Conservation (phyloP, 1,140 invertebrate species). For the Antheraea mylitta region DNA sequence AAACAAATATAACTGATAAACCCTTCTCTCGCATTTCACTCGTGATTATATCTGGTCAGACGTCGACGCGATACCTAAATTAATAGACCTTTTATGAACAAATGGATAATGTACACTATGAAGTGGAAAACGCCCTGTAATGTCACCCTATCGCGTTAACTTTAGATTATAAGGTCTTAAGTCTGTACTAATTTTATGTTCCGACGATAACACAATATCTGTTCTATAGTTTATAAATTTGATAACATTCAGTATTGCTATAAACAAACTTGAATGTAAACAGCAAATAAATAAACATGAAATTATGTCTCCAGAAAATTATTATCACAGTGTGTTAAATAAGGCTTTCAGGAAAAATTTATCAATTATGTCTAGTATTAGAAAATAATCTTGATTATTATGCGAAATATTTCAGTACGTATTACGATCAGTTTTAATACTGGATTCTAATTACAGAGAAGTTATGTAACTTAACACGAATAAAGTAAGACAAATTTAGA, state of each 20-base stretch:
- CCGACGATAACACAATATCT: slow-evolving; percentile 56
- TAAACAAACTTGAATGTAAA: slow-evolving; percentile 51
- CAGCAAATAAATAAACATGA: slow-evolving; percentile 34
- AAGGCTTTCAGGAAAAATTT: slow-evolving; percentile 30
- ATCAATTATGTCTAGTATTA: slow-evolving; percentile 17
- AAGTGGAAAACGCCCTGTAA: slow-evolving; percentile 28
- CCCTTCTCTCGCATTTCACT: slow-evolving; percentile 1
- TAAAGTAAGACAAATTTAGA: too few species aligned
- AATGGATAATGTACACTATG: slow-evolving; percentile 22
- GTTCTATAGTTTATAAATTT: slow-evolving; percentile 61
- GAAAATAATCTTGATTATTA: too few species aligned
- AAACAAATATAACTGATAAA: slow-evolving; percentile 55
- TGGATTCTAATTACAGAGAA: too few species aligned
- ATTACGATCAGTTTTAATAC: too few species aligned
- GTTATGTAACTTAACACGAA: too few species aligned
- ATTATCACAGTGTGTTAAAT: slow-evolving; percentile 29
- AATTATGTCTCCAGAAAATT: slow-evolving; percentile 32
- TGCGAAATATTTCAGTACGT: too few species aligned
- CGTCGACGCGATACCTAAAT: slow-evolving; percentile 9
- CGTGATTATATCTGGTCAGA: slow-evolving; percentile 4
- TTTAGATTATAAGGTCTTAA: slow-evolving; percentile 33
- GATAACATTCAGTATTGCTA: slow-evolving; percentile 58
- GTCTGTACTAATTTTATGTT: slow-evolving; percentile 68
- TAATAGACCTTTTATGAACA: slow-evolving; percentile 15
- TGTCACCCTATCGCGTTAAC: slow-evolving; percentile 36